Evolutionary conservation across 92 coral and sea anemone genomes (phyloP).

Genomic region (Virgularia gustaviana): DNA sequence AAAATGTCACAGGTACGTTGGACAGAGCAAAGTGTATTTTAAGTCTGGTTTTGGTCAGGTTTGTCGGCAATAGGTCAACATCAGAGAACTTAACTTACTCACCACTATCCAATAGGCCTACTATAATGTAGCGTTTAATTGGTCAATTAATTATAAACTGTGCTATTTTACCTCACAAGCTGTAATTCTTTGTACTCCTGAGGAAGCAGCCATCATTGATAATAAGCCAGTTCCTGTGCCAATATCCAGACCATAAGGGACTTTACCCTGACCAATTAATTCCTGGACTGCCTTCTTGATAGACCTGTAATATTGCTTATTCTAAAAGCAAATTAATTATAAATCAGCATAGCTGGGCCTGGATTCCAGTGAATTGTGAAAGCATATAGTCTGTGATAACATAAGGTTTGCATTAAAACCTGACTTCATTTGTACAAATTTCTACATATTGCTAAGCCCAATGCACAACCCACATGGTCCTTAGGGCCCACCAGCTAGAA

Average conservation of each 20-base stretch:
- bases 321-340: slow-evolving; percentile 51
- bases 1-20: too few species aligned
- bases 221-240: slow-evolving; percentile 95
- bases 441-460: too few species aligned
- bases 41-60: too few species aligned
- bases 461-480: too few species aligned
- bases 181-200: slow-evolving; percentile 75
- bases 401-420: neutral
- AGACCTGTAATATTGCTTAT: slow-evolving; percentile 75
- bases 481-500: too few species aligned
- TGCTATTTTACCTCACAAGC: slow-evolving; percentile 79
- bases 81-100: too few species aligned
- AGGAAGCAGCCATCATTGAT: slow-evolving; percentile 85
- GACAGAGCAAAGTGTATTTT: too few species aligned
- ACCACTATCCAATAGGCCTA: neutral
- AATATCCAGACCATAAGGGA: slow-evolving; percentile 70
- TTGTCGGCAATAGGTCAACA: too few species aligned
- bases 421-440: too few species aligned
- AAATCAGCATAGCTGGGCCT: too few species aligned
- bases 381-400: too few species aligned
- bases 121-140: neutral
- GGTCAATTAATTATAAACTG: neutral
- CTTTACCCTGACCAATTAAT: slow-evolving; percentile 40
- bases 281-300: slow-evolving; percentile 64
- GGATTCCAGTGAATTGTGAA: too few species aligned